Percentiles rank a stretch among this genome's conserved stretches.
These are phyloP conservation scores for Dendronephthya gigantea DNA, from an alignment of 64 coral and sea anemone species.

Conservation along the genomic window DNA sequence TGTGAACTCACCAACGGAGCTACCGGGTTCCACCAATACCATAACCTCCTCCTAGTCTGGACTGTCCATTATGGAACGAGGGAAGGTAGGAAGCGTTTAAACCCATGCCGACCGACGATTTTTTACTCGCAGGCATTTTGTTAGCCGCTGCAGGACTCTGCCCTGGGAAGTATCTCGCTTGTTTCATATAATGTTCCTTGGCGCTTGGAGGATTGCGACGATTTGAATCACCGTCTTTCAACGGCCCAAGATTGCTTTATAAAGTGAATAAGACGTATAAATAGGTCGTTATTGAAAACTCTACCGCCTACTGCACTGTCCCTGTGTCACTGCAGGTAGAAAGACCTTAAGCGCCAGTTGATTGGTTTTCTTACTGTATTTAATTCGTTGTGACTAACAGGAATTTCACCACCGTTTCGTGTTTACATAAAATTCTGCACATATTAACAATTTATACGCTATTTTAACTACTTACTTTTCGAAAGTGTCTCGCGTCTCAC, in stretches of 20 bases:
- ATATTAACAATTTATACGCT: too few relatives aligned
- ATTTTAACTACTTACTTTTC: constrained; percentile 3
- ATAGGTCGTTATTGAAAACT: too few relatives aligned
- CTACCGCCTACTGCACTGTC: too few relatives aligned
- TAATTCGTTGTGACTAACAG: too few relatives aligned
- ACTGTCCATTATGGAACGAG: background rate
- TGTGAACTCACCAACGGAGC: background rate
- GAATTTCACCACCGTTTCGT: too few relatives aligned
- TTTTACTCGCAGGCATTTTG: constrained; percentile 35
- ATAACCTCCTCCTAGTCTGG: constrained; percentile 33
- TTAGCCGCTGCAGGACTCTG: constrained; percentile 33
- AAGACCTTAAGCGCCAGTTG: too few relatives aligned
- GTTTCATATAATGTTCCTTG: constrained; percentile 92
- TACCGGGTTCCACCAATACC: background rate
- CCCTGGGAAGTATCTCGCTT: constrained; percentile 86
- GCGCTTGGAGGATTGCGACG: constrained; percentile 77
- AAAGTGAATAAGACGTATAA: too few relatives aligned
- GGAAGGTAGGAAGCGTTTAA: background rate
- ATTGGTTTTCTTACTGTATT: too few relatives aligned
- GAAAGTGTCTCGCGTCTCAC: background rate
- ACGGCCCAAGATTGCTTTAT: too few relatives aligned
- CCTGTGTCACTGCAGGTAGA: too few relatives aligned
- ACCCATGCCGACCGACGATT: constrained; percentile 16
- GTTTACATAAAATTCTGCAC: too few relatives aligned
- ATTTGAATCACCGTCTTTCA: background rate